phyloP scores from a whole-genome alignment of 1,140 invertebrate species.

The Copidosoma floridanum region DNA sequence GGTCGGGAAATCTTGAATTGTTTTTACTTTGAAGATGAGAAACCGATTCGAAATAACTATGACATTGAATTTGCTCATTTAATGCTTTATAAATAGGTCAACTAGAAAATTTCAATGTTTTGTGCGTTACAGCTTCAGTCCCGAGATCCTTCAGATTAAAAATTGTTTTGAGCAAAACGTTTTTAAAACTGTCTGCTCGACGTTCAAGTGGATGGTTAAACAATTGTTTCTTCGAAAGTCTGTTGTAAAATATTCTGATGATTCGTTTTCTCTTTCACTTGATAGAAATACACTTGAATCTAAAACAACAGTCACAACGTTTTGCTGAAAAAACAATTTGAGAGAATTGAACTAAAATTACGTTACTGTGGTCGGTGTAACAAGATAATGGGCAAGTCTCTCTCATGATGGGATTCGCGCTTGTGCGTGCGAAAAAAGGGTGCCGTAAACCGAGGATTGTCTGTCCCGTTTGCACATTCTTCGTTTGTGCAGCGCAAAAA shows the following conservation, averaged over 20 bases:
- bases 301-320: too few species aligned
- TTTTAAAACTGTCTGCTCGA: too few species aligned
- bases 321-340: conserved; percentile 10
- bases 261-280: not conserved
- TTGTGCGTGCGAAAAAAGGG: not conserved
- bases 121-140: too few species aligned
- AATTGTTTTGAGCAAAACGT: too few species aligned
- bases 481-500: not conserved
- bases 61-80: too few species aligned
- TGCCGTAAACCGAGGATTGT: not conserved
- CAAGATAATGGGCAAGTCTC: not conserved
- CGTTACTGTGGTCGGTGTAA: not conserved
- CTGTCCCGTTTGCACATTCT: conserved; percentile 3
- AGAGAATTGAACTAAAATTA: too few species aligned
- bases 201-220: not conserved
- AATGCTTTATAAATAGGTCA: too few species aligned
- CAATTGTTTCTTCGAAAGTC: not conserved
- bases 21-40: too few species aligned
- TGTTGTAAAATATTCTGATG: not conserved
- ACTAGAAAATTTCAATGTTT: too few species aligned
- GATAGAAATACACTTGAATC: not conserved
- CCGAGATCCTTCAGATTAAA: too few species aligned
- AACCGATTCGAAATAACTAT: too few species aligned
- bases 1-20: too few species aligned
- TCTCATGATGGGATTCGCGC: not conserved